These are phyloP conservation scores for Meganola albula DNA, from an alignment of 2,888 invertebrate genomes.

Conservation along the genomic window DNA sequence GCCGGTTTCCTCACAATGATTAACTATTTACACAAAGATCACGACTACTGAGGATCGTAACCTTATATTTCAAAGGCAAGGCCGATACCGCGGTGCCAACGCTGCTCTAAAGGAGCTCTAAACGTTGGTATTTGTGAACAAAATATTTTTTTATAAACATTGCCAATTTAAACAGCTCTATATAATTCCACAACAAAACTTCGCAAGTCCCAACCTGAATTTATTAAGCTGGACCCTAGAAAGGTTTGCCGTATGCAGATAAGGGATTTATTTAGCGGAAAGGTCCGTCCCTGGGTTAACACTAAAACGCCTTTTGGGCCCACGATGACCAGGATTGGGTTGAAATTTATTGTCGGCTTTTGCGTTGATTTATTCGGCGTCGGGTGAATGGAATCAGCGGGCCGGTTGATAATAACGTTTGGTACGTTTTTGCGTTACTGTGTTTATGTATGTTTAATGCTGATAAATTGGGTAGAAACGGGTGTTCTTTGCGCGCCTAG, in stretches of 20 bases:
- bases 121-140: no score
- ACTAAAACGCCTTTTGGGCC: constrained; percentile 69
- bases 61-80: no score
- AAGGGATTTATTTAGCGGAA: constrained; percentile 79
- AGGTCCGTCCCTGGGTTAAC: constrained; percentile 74
- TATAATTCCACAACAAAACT: constrained; percentile 49
- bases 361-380: constrained; percentile 69
- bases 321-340: constrained; percentile 74
- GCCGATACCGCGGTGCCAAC: no score
- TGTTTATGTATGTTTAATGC: constrained; percentile 29
- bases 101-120: no score
- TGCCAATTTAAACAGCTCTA: constrained; percentile 40
- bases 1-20: no score
- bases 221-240: constrained; percentile 77
- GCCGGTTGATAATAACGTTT: constrained; percentile 52
- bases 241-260: constrained; percentile 79
- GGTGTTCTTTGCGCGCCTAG: constrained; percentile 15
- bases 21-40: no score
- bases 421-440: constrained; percentile 31
- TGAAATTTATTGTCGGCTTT: constrained; percentile 72
- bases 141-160: no score
- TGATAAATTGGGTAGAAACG: constrained; percentile 23
- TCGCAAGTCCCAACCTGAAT: constrained; percentile 74
- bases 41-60: no score
- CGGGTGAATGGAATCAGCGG: constrained; percentile 55